Base-by-base conservation (phyloP, 1,140 invertebrate species). In the Argopecten irradians region DNA sequence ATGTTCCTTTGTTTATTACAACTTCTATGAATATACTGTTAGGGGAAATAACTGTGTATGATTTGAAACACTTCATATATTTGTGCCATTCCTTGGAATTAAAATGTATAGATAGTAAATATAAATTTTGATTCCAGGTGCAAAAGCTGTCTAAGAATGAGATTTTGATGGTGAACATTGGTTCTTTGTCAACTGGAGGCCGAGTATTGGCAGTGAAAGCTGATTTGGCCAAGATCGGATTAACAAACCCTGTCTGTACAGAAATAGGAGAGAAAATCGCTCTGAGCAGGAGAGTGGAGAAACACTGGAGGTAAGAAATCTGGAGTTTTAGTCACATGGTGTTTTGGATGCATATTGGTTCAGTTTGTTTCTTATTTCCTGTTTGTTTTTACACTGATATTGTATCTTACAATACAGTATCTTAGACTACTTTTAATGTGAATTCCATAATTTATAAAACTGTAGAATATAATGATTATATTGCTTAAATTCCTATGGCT, bases 201-300 rank as follows among this genome's bases (percentile, higher is more conserved):
- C 96, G 98, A 92, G 99, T 99, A 1, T 96, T 98, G 35, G 99
- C 99, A 34, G 99, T 99, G 0, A 99, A 98, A 95, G 98, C 97
- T 92, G 99, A 99, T 97, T 97, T 99, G 95, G 99, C 99, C 5
- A 99, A 99, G 95, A 99, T 99, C 89, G 97, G 98, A 71, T 96
- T 99, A 34, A 99, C 98, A 22, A 99, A 98, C 96, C 99, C 99
- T 2, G 99, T 99, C 0, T 99, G 99, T 95, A 99, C 99, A 35
- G 99, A 99, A 96, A 97, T 99, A 90, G 98, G 98, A 87, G 99
- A 99, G 95, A 99, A 99, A 95, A 99, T 99, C 93, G 99, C 99
- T 14, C 96, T 99, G 3, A 99, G 98, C 95, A 97, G 99, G 94
- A 97, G 99, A 96, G 98, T 99, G 82, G 99, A 99, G 92, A 99